Evolutionary conservation across 2,797 vertebrate species (phyloP).

Genomic region (Eurystomus glaucurus): DNA sequence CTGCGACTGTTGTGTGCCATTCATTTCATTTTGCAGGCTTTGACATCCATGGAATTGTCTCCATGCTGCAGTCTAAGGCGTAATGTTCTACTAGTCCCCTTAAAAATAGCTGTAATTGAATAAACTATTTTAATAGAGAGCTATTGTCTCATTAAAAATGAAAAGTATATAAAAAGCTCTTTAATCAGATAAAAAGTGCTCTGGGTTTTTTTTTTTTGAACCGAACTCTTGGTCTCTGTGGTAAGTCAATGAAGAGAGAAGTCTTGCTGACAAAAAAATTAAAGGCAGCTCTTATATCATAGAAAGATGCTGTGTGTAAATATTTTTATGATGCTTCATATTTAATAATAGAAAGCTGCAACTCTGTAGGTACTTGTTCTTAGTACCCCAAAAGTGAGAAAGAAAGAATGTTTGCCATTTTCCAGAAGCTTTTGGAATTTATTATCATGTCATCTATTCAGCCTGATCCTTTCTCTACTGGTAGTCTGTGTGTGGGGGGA

Average conservation of each 20-base stretch:
- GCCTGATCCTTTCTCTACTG: neutral
- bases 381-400: too few species aligned
- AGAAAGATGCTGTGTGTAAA: neutral
- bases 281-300: neutral
- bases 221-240: neutral
- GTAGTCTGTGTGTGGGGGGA: rapidly evolving
- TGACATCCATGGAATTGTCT: neutral
- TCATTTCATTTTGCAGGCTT: constrained; percentile 13
- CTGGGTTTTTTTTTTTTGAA: neutral
- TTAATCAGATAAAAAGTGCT: neutral
- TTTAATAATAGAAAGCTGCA: neutral
- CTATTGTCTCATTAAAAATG: neutral
- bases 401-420: neutral
- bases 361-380: neutral
- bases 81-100: neutral
- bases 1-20: neutral
- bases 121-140: neutral
- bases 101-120: neutral
- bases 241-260: constrained; percentile 14
- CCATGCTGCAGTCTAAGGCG: neutral
- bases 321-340: neutral
- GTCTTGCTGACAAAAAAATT: neutral
- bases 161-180: neutral
- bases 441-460: neutral
- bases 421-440: neutral